Evolutionary conservation across 2,797 vertebrate genomes (phyloP).

Genomic region (Gymnothorax javanicus): DNA sequence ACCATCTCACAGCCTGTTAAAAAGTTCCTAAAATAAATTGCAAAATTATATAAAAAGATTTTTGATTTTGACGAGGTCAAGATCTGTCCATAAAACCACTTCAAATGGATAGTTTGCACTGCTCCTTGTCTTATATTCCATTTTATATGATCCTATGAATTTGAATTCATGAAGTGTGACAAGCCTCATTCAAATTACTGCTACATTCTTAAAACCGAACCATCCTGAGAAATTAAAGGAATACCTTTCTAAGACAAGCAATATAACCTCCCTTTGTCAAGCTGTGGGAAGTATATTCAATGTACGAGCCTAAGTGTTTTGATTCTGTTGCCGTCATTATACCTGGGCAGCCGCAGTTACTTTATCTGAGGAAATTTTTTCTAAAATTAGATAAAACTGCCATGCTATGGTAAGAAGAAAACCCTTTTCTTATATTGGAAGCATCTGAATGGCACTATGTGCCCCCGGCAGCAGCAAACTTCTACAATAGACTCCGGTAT

Average conservation of each 20-base stretch:
- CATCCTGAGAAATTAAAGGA: background rate
- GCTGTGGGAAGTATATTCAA: background rate
- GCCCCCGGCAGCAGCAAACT: background rate
- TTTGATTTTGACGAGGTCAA: too few species aligned
- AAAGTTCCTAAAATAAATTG: too few species aligned
- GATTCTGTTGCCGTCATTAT: background rate
- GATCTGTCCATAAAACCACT: too few species aligned
- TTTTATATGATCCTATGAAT: too few species aligned
- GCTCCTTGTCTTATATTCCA: too few species aligned
- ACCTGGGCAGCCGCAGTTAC: background rate
- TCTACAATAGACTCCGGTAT: background rate
- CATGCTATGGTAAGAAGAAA: background rate
- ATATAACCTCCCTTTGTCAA: background rate
- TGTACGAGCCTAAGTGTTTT: background rate
- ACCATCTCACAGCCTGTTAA: too few species aligned
- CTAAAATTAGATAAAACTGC: background rate
- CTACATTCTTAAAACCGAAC: background rate
- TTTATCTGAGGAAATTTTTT: background rate
- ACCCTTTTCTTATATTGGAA: background rate
- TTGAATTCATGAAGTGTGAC: too few species aligned
- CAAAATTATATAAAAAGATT: too few species aligned
- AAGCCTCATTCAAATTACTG: background rate
- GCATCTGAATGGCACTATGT: background rate
- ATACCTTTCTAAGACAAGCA: background rate
- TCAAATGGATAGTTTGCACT: too few species aligned